These are phyloP conservation scores for Quadroppia sp. DNA, from an alignment of 2,888 invertebrate genomes.

Conservation along the genomic window DNA sequence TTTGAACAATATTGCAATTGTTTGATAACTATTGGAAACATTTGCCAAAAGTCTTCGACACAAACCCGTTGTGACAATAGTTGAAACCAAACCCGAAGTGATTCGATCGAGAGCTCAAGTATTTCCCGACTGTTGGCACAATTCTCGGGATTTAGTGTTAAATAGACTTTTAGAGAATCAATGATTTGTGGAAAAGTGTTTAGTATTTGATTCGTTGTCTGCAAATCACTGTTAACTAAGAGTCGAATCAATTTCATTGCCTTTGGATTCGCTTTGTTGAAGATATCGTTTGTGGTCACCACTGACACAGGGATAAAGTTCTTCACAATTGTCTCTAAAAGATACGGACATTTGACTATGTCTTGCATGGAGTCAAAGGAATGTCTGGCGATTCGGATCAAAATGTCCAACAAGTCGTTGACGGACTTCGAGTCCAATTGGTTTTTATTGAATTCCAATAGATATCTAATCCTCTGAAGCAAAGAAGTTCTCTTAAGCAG, in stretches of 20 bases:
- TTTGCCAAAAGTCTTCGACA: constrained; percentile 33
- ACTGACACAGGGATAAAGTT: constrained; percentile 30
- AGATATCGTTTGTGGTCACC: neutral
- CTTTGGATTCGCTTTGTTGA: constrained; percentile 29
- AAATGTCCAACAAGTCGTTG: constrained; percentile 41
- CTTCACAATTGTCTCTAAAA: constrained; percentile 35
- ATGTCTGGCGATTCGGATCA: constrained; percentile 43
- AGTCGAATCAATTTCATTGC: constrained; percentile 43
- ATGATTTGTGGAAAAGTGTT: constrained; percentile 36
- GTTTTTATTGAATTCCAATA: constrained; percentile 27
- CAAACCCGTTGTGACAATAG: constrained; percentile 3
- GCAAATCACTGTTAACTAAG: constrained; percentile 8
- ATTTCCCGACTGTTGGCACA: neutral
- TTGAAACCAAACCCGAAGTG: constrained; percentile 38
- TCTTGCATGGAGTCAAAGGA: constrained; percentile 34
- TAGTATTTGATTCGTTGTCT: neutral
- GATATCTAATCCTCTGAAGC: constrained; percentile 39
- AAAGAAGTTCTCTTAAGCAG: constrained; percentile 41
- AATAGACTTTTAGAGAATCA: constrained; percentile 35
- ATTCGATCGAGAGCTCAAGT: constrained; percentile 39
- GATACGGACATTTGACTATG: constrained; percentile 33
- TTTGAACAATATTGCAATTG: constrained; percentile 19
- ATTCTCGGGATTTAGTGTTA: constrained; percentile 36
- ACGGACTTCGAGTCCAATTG: constrained; percentile 12
- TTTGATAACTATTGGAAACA: constrained; percentile 37